Base-by-base conservation (phyloP, 1,140 invertebrate genomes). In the Diploscapter pachys region DNA sequence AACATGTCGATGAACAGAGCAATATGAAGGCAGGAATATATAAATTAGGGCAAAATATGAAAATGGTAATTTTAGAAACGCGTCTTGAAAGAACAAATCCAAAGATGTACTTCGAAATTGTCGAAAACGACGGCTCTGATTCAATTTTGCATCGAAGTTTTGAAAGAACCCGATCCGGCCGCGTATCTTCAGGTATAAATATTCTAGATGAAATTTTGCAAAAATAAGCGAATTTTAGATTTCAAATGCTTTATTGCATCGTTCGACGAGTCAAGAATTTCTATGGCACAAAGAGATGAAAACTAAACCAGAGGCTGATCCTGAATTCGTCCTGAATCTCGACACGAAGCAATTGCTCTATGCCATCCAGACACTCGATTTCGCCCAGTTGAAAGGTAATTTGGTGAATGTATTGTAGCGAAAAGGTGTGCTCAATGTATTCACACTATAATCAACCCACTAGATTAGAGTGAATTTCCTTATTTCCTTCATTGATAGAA, bases 121-220 rank as follows among this genome's bases (percentile, higher is more conserved):
- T 92, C 96, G 85, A 90, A 93, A 81, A 97, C 95, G 64, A 98
- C 95, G 0, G 93, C 93, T 6, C 88, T 98, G 3, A 90, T 99
- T 72, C 96, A 98, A 85, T 98, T 98, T 87, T 98, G 95, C 86
- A 97, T 98, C 81, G 96, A 99, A 87, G 94, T 96, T 2, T 88
- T 99, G 4, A 98, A 98, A 87, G 96, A 99, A 88, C 94, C 92
- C 11, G 96, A 99, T 87, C 92, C 93, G 81, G 91, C 93, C 52
- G 93, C 94, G 11, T 99, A 97, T 88, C 89, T 99, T 63, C 95
- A 98, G 89, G 91, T 90, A 80, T 80, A 31, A 79, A 11, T 31
- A 9, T 31, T 9, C 63, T 1, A 50, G 13, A 9, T 31, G 13
- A 8, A 2, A 1, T 50, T 65, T 66, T 2, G 49, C 68, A 66